phyloP scores from a whole-genome alignment of 1,140 invertebrate genomes.

The Heterodera carotae region DNA sequence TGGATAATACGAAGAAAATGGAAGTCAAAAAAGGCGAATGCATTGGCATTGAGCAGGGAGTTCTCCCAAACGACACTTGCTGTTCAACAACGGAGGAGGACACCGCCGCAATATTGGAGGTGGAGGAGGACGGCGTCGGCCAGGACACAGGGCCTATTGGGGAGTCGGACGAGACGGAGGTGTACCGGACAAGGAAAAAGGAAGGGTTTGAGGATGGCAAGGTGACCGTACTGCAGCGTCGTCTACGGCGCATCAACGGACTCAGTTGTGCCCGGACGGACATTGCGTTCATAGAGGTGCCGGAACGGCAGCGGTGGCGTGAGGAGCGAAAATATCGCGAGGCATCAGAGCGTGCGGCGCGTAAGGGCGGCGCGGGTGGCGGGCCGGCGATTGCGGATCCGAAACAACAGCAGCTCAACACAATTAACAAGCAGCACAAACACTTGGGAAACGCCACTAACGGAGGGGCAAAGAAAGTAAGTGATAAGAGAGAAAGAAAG shows the following conservation, averaged over 20 bases:
- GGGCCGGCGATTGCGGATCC: conserved; percentile 3
- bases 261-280: conserved; percentile 38
- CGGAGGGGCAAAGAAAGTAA: conserved; percentile 9
- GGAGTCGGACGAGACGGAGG: not conserved
- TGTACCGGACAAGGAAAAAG: not conserved
- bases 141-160: conserved; percentile 24
- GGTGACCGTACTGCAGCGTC: not conserved
- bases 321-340: conserved; percentile 7
- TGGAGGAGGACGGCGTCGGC: not conserved
- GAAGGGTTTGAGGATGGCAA: not conserved
- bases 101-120: conserved; percentile 1
- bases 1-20: conserved; percentile 18
- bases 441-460: not conserved
- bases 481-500: too few relatives aligned
- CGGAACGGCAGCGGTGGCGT: conserved; percentile 5
- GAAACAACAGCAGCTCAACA: not conserved
- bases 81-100: conserved; percentile 24
- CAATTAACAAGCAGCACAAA: not conserved
- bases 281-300: conserved; percentile 27
- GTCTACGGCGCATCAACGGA: conserved; percentile 1
- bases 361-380: not conserved
- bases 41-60: not conserved
- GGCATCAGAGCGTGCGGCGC: not conserved
- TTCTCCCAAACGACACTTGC: not conserved
- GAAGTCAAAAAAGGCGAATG: not conserved